These are phyloP conservation scores for Coracopsis vasa DNA, from an alignment of 2,113 vertebrate genomes.

Conservation along the genomic window DNA sequence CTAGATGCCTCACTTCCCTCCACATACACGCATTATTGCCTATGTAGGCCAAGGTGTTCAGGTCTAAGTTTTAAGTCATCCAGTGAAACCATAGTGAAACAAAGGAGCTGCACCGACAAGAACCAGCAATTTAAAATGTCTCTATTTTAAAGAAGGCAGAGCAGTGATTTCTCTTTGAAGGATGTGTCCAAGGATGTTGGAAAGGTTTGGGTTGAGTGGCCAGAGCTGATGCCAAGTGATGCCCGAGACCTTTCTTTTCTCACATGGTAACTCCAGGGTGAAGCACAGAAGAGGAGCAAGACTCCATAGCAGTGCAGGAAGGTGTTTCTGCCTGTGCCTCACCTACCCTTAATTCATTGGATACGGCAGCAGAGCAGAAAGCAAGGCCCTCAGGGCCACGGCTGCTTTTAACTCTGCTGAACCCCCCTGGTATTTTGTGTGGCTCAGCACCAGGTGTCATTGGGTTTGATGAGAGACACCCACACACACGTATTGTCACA, in stretches of 20 bases:
- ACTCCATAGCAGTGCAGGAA: fast-evolving
- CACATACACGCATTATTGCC: neutral
- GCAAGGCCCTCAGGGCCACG: neutral
- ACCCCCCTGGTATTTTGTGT: neutral
- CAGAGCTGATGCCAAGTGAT: neutral
- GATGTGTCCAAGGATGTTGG: neutral
- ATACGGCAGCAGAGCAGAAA: neutral
- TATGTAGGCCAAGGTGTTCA: neutral
- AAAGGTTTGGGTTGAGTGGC: neutral
- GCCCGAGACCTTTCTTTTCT: neutral
- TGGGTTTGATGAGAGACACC: conserved; percentile 28
- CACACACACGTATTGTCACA: conserved; percentile 16
- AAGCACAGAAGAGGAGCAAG: neutral
- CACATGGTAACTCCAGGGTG: neutral
- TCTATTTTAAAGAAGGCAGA: neutral
- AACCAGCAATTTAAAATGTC: neutral
- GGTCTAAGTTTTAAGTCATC: neutral
- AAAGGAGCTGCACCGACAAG: neutral
- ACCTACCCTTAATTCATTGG: neutral
- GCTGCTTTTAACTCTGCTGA: neutral
- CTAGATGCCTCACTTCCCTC: neutral
- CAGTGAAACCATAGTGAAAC: fast-evolving
- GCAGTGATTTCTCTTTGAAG: neutral
- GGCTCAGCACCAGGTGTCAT: conserved; percentile 43
- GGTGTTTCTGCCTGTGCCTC: neutral